A percentile compares a stretch with the other conserved stretches of the same genome.
phyloP scores from a whole-genome alignment of 2,888 invertebrate genomes.

The Conistra vaccinii region DNA sequence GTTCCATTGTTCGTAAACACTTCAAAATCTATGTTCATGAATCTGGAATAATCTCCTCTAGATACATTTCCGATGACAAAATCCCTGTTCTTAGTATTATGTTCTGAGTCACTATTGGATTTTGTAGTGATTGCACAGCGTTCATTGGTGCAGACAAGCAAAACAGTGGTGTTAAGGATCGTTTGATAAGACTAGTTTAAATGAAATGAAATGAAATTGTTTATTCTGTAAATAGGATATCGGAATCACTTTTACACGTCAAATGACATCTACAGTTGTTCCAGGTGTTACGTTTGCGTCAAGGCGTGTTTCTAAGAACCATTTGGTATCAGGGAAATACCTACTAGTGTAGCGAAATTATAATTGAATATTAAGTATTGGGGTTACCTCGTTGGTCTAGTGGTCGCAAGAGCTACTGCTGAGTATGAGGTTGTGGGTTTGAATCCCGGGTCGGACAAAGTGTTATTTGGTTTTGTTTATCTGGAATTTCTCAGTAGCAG shows the following conservation, averaged over 20 bases:
- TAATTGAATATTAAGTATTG: background rate
- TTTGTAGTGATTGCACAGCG: background rate
- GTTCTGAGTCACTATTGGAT: conserved; percentile 5
- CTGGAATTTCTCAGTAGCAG: background rate
- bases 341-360: background rate
- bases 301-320: background rate
- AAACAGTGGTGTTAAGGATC: background rate
- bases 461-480: too few species aligned
- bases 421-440: background rate
- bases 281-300: background rate
- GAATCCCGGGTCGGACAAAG: too few species aligned
- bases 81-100: background rate
- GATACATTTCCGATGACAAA: conserved; percentile 24
- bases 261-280: background rate
- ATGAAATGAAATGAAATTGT: too few species aligned
- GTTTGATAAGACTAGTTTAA: background rate
- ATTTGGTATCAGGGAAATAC: too few species aligned
- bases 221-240: too few species aligned
- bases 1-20: conserved; percentile 56
- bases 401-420: background rate
- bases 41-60: conserved; percentile 45
- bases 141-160: background rate
- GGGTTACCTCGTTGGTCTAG: background rate
- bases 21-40: conserved; percentile 45
- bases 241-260: too few species aligned